phyloP scores from a whole-genome alignment of 2,113 vertebrate species.

The Halichoerus grypus region DNA sequence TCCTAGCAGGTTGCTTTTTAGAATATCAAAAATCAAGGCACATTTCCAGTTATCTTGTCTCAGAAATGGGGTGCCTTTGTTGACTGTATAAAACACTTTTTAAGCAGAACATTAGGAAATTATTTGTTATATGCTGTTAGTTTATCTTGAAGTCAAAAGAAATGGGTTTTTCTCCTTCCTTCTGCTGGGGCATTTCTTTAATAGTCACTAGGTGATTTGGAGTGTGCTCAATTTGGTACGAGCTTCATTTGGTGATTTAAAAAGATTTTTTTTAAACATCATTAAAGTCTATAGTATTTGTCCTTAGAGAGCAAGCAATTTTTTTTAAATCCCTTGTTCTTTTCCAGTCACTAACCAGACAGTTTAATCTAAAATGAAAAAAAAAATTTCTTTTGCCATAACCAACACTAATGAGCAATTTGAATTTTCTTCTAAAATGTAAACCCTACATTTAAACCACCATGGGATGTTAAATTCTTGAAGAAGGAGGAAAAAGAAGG shows the following conservation, averaged over 20 bases:
- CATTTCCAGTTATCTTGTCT: not conserved
- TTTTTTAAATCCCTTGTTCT: not conserved
- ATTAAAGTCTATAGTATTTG: not conserved
- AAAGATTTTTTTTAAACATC: not conserved
- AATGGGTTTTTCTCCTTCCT: not conserved
- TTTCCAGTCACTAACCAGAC: not conserved
- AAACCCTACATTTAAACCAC: slow-evolving; percentile 35
- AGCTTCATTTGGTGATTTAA: slow-evolving; percentile 6
- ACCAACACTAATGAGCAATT: not conserved
- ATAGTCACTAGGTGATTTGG: not conserved
- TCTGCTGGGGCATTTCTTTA: not conserved
- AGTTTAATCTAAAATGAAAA: slow-evolving; percentile 52
- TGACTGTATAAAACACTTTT: not conserved
- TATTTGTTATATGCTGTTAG: not conserved
- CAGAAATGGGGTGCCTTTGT: not conserved
- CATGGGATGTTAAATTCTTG: not conserved
- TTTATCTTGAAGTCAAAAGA: slow-evolving; percentile 9
- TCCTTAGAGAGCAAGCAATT: not conserved
- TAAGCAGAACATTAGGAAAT: not conserved
- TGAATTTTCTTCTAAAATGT: not conserved
- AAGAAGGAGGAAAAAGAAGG: not conserved
- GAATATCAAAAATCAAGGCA: not conserved
- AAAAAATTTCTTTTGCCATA: not conserved
- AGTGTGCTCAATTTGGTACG: not conserved
- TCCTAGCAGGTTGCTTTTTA: not conserved